These are phyloP conservation scores for Hartigia nigra DNA, from an alignment of 2,888 invertebrate species.

Conservation along the genomic window DNA sequence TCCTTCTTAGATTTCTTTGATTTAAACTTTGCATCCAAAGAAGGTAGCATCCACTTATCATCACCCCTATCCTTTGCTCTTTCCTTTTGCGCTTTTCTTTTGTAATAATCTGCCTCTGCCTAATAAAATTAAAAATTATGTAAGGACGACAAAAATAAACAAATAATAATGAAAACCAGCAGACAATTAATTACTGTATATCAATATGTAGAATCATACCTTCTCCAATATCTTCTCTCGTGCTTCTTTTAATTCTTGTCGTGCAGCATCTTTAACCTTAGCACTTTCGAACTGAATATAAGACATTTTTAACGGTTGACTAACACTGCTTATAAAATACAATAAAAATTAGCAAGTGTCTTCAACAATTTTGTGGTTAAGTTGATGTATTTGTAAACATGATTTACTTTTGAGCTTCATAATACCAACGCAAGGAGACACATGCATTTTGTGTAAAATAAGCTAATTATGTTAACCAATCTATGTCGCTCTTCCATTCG, in stretches of 20 bases:
- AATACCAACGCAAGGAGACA: not conserved
- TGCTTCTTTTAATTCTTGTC: conserved; percentile 43
- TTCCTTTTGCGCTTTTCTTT: conserved; percentile 33
- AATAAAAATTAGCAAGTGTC: not conserved
- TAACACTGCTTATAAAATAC: not conserved
- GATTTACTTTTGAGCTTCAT: not conserved
- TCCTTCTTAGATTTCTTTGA: conserved; percentile 16
- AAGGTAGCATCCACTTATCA: conserved; percentile 65
- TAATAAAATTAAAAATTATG: conserved; percentile 17
- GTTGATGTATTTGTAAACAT: not conserved
- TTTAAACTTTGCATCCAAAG: conserved; percentile 52
- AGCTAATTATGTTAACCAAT: no score
- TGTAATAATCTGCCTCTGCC: conserved; percentile 43
- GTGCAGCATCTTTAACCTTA: conserved; percentile 43
- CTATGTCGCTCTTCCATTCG: no score
- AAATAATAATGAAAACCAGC: not conserved
- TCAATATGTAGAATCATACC: conserved; percentile 22
- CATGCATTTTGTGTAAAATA: no score
- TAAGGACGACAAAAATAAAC: not conserved
- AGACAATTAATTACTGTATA: not conserved
- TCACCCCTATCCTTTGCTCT: conserved; percentile 47
- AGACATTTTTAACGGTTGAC: conserved; percentile 31
- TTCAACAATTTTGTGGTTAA: not conserved
- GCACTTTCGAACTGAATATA: conserved; percentile 50
- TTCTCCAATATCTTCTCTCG: conserved; percentile 45